phyloP scores from a whole-genome alignment of 2,113 vertebrate species.

The Mobula hypostoma region DNA sequence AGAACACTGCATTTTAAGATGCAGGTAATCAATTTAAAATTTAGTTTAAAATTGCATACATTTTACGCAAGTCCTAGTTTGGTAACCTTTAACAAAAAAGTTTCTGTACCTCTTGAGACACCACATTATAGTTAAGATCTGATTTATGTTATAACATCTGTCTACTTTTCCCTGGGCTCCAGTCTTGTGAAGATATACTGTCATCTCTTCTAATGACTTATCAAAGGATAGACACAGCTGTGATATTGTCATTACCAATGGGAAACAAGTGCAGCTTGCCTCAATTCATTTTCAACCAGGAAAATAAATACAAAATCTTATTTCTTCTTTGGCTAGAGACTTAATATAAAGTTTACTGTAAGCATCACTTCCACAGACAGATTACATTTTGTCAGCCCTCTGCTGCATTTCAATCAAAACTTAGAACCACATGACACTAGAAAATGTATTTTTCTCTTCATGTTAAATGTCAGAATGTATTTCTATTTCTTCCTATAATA shows the following conservation, averaged over 20 bases:
- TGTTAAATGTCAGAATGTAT: slow-evolving; percentile 24
- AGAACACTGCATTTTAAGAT: slow-evolving; percentile 45
- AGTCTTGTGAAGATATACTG: slow-evolving; percentile 50
- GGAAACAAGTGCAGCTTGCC: slow-evolving; percentile 26
- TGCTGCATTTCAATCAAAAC: slow-evolving; percentile 16
- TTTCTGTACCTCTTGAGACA: slow-evolving; percentile 49
- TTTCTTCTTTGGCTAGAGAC: neutral
- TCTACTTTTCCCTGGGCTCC: slow-evolving; percentile 49
- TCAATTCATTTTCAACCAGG: slow-evolving; percentile 21
- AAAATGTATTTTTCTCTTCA: neutral
- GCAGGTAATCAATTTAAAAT: slow-evolving; percentile 47
- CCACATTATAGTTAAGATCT: slow-evolving; percentile 46
- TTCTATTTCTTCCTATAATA: slow-evolving; percentile 14
- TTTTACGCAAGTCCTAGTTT: slow-evolving; percentile 52
- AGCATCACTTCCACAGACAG: neutral
- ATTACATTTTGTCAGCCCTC: neutral
- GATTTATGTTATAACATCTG: slow-evolving; percentile 55
- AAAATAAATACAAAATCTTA: neutral
- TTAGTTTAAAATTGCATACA: slow-evolving; percentile 50
- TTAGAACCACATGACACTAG: neutral
- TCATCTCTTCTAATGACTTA: slow-evolving; percentile 48
- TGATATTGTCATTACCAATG: slow-evolving; percentile 30
- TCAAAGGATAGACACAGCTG: slow-evolving; percentile 43
- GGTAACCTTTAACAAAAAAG: slow-evolving; percentile 49
- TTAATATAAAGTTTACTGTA: neutral